Evolutionary conservation across 2,797 vertebrate genomes (phyloP), one percentile per base, ranked within the genome.

Genomic region (Sebastes matsubarae): DNA sequence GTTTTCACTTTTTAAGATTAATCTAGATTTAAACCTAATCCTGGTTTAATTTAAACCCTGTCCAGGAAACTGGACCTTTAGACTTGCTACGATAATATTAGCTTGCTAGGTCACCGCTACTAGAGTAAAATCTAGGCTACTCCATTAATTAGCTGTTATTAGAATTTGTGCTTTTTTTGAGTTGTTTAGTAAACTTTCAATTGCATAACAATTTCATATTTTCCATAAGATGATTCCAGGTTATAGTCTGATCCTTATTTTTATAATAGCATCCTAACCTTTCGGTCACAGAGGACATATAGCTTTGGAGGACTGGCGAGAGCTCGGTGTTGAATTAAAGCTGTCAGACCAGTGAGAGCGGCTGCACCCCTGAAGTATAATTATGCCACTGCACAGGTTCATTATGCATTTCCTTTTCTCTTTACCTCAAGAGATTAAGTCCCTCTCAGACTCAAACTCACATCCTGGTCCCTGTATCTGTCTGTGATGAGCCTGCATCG

Each of bases 351-450:
- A 50, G 5, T 25, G 66, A 87, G 63, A 77, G 75, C 68, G 77
- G 60, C 70, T 52, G 69, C 27, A 6, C 77, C 80, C 79, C 67
- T 42, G 2, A 79, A 75, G 79, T 80, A 61, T 79, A 88, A 88
- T 88, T 84, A 87, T 55, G 55, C 79, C 68, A 22, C 81, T 6
- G 69, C 81, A 69, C 70, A 68, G 79, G 80, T 85, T 91, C 84
- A 81, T 89, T 87, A 85, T 72, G 60, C 77, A 54, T 79, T 61
- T 65, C 59, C 60, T 68, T 70, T 80, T 24, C 50, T 79, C 68
- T 74, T 83, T 12, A 67, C 61, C 72, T 78, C 60, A 2, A 72
- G 72, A 84, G 68, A 82, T 75, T 71, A 71, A 63, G 20, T 18
- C 16, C 38, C 52, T 68, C 27, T n/a, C 27, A 22, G 66, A 65